phyloP scores from a whole-genome alignment of 2,113 vertebrate species.

The Sigmodon hispidus region DNA sequence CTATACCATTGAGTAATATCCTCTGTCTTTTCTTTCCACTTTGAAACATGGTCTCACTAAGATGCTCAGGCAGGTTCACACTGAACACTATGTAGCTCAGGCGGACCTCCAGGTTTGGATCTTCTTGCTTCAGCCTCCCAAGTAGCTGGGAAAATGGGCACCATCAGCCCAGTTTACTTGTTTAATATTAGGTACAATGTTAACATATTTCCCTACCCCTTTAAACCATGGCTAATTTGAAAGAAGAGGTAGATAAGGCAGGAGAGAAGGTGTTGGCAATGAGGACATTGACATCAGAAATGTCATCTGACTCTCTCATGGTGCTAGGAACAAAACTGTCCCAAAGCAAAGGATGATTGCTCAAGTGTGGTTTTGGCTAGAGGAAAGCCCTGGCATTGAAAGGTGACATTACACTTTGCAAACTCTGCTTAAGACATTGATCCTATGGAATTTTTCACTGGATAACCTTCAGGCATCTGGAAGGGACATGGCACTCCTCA shows the following conservation, averaged over 20 bases:
- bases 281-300: neutral
- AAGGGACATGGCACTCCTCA: neutral
- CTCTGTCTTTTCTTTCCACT: neutral
- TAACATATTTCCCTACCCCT: neutral
- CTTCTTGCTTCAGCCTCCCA: neutral
- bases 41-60: neutral
- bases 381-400: neutral
- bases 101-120: neutral
- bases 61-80: neutral
- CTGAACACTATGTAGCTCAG: neutral
- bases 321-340: neutral
- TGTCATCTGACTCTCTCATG: neutral
- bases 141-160: neutral
- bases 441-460: neutral
- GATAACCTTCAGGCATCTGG: neutral
- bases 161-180: neutral
- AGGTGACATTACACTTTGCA: neutral
- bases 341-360: neutral
- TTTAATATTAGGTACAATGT: neutral
- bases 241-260: neutral
- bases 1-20: neutral
- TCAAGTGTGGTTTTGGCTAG: neutral
- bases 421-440: neutral
- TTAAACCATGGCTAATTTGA: neutral
- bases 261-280: neutral